Evolutionary conservation across 2,888 invertebrate genomes (phyloP).

Genomic region (Andrena praecox): DNA sequence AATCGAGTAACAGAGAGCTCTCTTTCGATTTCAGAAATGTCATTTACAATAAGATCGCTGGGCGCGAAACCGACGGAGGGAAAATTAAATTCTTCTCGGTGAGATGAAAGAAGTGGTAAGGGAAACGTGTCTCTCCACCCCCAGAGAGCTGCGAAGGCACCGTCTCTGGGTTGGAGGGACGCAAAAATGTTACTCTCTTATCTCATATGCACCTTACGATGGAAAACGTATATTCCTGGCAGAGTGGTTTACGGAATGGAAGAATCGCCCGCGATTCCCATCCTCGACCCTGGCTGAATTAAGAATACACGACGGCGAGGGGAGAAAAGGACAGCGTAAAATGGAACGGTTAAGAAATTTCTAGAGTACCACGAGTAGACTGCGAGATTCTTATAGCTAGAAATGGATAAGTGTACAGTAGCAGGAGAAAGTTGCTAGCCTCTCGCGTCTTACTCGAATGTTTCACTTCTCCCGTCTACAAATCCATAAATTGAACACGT

Average conservation of each 20-base stretch:
- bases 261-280: background rate
- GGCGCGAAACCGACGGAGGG: background rate
- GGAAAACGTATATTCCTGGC: conserved; percentile 22
- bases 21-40: conserved; percentile 22
- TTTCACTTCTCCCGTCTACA: no score
- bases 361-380: no score
- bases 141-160: conserved; percentile 13
- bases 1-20: background rate
- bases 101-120: conserved; percentile 49
- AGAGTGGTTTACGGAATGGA: conserved; percentile 9
- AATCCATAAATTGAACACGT: no score
- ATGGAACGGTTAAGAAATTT: background rate
- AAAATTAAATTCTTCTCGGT: conserved; percentile 52
- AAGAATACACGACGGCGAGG: background rate
- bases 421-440: no score
- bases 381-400: background rate
- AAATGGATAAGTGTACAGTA: background rate
- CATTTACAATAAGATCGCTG: conserved; percentile 29
- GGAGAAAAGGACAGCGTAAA: background rate
- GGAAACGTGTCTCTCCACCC: conserved; percentile 25
- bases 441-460: no score
- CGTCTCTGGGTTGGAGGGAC: conserved; percentile 29
- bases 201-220: conserved; percentile 47
- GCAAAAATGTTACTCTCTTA: conserved; percentile 44
- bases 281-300: conserved; percentile 7